Evolutionary conservation across 2,888 invertebrate genomes (phyloP).

Genomic region (Melikaiella ostensackeni): DNA sequence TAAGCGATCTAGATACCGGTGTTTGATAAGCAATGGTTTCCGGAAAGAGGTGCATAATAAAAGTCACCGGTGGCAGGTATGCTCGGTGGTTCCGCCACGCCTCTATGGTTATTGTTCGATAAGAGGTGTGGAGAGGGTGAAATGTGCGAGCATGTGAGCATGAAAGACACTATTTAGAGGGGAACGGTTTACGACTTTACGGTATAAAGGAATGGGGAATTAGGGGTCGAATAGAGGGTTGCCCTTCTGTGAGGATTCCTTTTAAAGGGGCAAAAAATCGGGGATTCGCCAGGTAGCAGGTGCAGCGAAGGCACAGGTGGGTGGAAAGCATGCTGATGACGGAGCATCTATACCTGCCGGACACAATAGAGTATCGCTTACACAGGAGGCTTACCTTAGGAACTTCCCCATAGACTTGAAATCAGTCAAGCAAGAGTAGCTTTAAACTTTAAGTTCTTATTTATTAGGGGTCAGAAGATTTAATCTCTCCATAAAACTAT

Average conservation of each 20-base stretch:
- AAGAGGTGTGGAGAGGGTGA: conserved; percentile 31
- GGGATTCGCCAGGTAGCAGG: conserved; percentile 54
- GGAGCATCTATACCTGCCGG: conserved; percentile 46
- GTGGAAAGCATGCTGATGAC: conserved; percentile 45
- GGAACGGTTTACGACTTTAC: neutral
- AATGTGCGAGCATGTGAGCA: conserved; percentile 27
- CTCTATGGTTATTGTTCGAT: conserved; percentile 19
- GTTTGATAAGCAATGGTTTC: conserved; percentile 16
- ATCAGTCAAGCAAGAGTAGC: neutral
- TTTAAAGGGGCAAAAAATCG: conserved; percentile 31
- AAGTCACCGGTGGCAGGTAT: conserved; percentile 8
- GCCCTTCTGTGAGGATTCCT: conserved; percentile 2
- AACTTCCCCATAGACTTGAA: conserved; percentile 3
- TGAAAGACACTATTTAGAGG: conserved; percentile 25
- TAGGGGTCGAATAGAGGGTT: neutral
- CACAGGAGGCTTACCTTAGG: conserved; percentile 47
- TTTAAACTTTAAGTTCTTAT: conserved; percentile 16
- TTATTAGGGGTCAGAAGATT: conserved; percentile 1
- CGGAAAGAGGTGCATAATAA: conserved; percentile 32
- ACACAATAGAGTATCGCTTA: conserved; percentile 63
- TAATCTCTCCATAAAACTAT: neutral
- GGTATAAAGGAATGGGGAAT: neutral
- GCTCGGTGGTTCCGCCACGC: conserved; percentile 24
- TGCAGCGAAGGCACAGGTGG: conserved; percentile 58
- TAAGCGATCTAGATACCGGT: conserved; percentile 21